Base-by-base conservation (phyloP, 2,888 invertebrate species). In the Germaria angustata region DNA sequence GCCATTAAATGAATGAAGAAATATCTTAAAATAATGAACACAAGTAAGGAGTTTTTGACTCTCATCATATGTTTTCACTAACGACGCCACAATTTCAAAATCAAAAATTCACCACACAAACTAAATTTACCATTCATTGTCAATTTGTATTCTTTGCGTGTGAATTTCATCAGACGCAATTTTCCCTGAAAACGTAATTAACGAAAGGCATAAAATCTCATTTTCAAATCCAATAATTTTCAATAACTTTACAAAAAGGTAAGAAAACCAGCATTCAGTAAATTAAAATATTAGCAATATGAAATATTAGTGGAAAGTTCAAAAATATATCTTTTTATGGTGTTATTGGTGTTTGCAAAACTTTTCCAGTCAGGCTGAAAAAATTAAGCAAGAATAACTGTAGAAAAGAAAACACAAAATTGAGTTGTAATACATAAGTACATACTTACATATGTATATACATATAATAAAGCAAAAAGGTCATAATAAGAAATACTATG, bases 151-250 rank as follows among this genome's bases (percentile, higher is more conserved):
- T 28, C 28, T 28, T 28, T 6, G 6, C 6, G 28, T 28, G 28
- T 28, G 28, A 3, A 66, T 76, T 81, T 77, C 71, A 76, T 81
- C 66, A 81, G 76, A 80, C 80, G 80, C 63, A 80, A 69, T 80
- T 75, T 65, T 75, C 71, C 71, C 32, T 34, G 57, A 76, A 81
- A 76, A 76, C 80, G 80, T 76, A 81, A 68, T 81, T 77, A 61
- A 59, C 44, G 59, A 66, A 59, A 76, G 57, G 24, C 20, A 44
- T 17, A 66, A 32, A 66, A 66, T 53, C 65, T 61, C 17, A 11
- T 39, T 34, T 34, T 34, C 22, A 39, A 51, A 72, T 44, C 44
- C 28, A 68, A 55, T 49, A 55, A 39, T 39, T 53, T 65, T 20
- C 44, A 44, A 53, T 20, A 59, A 65, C 22, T 11, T 34, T 13